These are phyloP conservation scores for Hirudo medicinalis DNA, from an alignment of 1,140 invertebrate genomes.

Conservation along the genomic window DNA sequence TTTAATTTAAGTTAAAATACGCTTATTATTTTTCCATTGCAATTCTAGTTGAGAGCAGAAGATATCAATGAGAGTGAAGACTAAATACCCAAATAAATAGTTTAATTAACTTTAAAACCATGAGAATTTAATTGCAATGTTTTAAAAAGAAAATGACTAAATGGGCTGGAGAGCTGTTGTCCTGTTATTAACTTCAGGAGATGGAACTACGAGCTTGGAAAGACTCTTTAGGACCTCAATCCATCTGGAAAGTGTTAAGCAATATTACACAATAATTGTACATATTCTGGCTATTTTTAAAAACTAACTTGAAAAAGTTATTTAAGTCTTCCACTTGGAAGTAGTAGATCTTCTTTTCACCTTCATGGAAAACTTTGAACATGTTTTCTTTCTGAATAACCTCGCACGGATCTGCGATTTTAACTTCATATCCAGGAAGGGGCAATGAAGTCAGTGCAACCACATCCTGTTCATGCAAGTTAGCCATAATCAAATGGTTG, in stretches of 20 bases:
- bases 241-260: not conserved
- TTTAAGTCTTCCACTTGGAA: conserved; percentile 43
- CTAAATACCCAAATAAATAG: too few species aligned
- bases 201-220: not conserved
- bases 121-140: too few species aligned
- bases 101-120: too few species aligned
- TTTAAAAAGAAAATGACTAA: too few species aligned
- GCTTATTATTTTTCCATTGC: too few species aligned
- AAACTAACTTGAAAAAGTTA: not conserved
- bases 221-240: not conserved
- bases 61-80: too few species aligned
- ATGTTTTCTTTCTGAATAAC: conserved; percentile 39
- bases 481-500: not conserved
- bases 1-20: too few species aligned
- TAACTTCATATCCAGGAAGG: conserved; percentile 48
- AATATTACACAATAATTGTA: not conserved
- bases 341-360: conserved; percentile 46
- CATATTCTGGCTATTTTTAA: not conserved
- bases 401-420: conserved; percentile 31
- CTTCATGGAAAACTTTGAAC: conserved; percentile 46
- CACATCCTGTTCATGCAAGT: conserved; percentile 32
- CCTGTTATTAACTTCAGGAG: too few species aligned
- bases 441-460: conserved; percentile 52
- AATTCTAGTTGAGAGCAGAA: too few species aligned
- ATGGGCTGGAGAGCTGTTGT: too few species aligned